A percentile compares a stretch with the other conserved stretches of the same genome.
Conservation (phyloP, 2,888 invertebrate species). For the Andrena trimmerana region DNA sequence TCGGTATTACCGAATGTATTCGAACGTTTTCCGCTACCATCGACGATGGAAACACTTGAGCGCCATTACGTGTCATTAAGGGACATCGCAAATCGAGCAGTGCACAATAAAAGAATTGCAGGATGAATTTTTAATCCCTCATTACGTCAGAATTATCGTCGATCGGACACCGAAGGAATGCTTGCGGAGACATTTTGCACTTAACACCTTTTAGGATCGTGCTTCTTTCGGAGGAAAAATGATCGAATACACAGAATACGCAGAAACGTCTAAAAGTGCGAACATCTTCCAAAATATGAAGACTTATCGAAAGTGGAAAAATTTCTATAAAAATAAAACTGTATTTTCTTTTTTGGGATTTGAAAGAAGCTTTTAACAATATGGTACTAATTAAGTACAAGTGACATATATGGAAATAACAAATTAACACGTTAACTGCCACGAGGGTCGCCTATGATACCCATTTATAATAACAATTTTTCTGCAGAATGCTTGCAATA, state of each 20-base stretch:
- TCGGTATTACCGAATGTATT: neutral
- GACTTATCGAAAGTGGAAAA: too few relatives aligned
- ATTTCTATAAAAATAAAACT: too few relatives aligned
- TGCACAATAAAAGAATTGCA: neutral
- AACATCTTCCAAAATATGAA: too few relatives aligned
- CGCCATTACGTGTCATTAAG: slow-evolving; percentile 3
- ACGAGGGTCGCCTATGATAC: too few relatives aligned
- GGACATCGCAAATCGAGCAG: neutral
- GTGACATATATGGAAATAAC: too few relatives aligned
- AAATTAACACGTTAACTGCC: too few relatives aligned
- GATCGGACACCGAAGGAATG: neutral
- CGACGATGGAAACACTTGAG: neutral
- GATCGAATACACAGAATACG: neutral
- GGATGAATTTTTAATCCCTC: neutral
- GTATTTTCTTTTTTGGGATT: too few relatives aligned
- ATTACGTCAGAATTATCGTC: neutral
- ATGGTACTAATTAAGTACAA: too few relatives aligned
- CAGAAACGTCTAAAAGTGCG: neutral
- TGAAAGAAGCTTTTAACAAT: too few relatives aligned
- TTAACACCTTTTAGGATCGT: neutral
- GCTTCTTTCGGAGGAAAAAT: neutral
- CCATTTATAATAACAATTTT: too few relatives aligned
- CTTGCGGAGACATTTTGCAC: neutral
- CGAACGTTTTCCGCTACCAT: neutral
- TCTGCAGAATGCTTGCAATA: too few relatives aligned